Evolutionary conservation across 92 coral and sea anemone genomes (phyloP).

Genomic region (Scolanthus callimorphus): DNA sequence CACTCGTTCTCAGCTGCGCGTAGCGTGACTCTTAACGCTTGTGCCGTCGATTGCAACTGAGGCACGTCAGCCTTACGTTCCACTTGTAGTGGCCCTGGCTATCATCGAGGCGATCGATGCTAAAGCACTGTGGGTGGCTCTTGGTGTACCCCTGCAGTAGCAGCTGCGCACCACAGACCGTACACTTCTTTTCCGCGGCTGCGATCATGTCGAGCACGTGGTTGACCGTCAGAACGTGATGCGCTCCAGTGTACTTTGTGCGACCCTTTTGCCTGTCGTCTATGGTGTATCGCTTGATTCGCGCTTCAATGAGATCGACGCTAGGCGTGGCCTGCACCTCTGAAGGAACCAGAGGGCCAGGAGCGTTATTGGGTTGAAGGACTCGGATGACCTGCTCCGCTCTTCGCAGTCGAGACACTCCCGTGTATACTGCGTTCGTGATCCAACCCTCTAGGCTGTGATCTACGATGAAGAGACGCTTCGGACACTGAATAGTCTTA

Average conservation of each 20-base stretch:
- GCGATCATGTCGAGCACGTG: conserved; percentile 20
- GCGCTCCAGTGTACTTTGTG: conserved; percentile 12
- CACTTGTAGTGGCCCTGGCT: too few species aligned
- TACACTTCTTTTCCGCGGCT: too few species aligned
- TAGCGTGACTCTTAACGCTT: too few species aligned
- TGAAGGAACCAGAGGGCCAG: conserved; percentile 13
- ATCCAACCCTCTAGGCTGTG: conserved; percentile 37
- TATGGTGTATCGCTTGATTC: conserved; percentile 28
- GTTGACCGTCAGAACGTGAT: conserved; percentile 28
- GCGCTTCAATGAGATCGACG: conserved; percentile 18
- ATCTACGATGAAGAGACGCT: conserved; percentile 25
- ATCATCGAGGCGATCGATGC: too few species aligned
- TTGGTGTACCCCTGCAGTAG: too few species aligned
- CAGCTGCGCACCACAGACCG: too few species aligned
- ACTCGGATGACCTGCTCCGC: conserved; percentile 23
- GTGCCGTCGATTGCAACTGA: too few species aligned
- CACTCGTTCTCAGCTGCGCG: too few species aligned
- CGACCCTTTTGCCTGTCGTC: conserved; percentile 39
- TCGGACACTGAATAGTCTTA: conserved; percentile 11
- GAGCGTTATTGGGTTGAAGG: conserved; percentile 10
- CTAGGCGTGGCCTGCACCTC: conserved; percentile 22
- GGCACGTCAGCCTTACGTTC: too few species aligned
- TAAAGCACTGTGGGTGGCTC: too few species aligned
- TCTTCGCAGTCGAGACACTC: conserved; percentile 10
- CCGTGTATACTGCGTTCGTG: conserved; percentile 35